phyloP scores from a whole-genome alignment of 2,797 vertebrate genomes.

The Picus viridis region DNA sequence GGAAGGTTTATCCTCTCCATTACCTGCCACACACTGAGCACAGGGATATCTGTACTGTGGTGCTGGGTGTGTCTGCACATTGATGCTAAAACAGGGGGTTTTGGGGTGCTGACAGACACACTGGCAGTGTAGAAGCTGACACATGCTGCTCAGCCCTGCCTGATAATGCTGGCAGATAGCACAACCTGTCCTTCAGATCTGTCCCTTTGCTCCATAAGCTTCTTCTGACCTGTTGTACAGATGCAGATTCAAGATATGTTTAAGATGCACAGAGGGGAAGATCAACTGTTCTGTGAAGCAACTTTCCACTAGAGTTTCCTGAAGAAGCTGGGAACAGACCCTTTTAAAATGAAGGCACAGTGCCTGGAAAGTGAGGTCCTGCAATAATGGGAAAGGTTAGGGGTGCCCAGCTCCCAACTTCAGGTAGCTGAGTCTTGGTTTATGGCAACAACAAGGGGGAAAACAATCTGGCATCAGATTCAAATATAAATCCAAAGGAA shows the following conservation, averaged over 20 bases:
- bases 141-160: neutral
- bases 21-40: fast-evolving
- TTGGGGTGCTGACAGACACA: neutral
- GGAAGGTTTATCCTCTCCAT: neutral
- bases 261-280: neutral
- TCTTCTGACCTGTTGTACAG: neutral
- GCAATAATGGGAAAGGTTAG: neutral
- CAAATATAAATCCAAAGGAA: neutral
- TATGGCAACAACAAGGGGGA: neutral
- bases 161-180: neutral
- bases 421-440: neutral
- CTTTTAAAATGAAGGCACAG: neutral
- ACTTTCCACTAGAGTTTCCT: neutral
- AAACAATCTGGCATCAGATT: neutral
- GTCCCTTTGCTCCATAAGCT: neutral
- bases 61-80: neutral
- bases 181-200: neutral
- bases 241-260: neutral
- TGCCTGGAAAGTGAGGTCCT: neutral
- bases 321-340: neutral
- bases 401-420: neutral
- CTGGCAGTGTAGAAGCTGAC: neutral
- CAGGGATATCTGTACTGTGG: fast-evolving
- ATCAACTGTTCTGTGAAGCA: neutral
- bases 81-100: neutral